Conservation (phyloP, 2,797 vertebrate genomes). For the Triplophysa yarkandensis region DNA sequence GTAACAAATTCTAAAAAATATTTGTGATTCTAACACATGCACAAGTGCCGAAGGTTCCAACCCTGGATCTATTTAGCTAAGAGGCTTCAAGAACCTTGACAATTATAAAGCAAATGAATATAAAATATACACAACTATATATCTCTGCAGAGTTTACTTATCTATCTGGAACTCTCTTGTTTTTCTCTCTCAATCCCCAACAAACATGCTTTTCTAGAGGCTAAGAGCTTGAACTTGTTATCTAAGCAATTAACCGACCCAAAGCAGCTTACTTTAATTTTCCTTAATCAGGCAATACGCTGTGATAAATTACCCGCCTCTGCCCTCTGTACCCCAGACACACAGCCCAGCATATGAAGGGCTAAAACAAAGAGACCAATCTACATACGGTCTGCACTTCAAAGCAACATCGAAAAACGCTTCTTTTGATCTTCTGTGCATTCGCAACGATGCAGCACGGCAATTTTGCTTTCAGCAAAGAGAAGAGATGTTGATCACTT, state of each 20-base stretch:
- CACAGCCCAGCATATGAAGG: conserved; percentile 26
- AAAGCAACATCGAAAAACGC: conserved; percentile 58
- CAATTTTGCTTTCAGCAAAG: conserved; percentile 40
- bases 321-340: conserved; percentile 63
- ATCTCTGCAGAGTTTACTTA: conserved; percentile 44
- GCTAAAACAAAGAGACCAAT: conserved; percentile 51
- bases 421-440: conserved; percentile 56
- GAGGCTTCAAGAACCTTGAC: background rate
- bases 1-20: background rate
- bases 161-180: conserved; percentile 60
- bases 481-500: conserved; percentile 52
- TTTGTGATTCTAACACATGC: background rate
- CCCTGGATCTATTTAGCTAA: background rate
- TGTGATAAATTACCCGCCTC: conserved; percentile 74
- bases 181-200: conserved; percentile 67
- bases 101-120: background rate
- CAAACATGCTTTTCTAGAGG: conserved; percentile 64
- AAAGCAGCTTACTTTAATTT: conserved; percentile 75
- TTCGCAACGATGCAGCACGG: conserved; percentile 40
- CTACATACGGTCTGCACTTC: conserved; percentile 63
- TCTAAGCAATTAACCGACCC: conserved; percentile 75
- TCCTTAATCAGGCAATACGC: conserved; percentile 75
- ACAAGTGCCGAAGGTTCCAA: background rate
- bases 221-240: conserved; percentile 75
- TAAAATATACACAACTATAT: background rate